Evolutionary conservation across 1,140 invertebrate species (phyloP).

Genomic region (Formica exsecta): DNA sequence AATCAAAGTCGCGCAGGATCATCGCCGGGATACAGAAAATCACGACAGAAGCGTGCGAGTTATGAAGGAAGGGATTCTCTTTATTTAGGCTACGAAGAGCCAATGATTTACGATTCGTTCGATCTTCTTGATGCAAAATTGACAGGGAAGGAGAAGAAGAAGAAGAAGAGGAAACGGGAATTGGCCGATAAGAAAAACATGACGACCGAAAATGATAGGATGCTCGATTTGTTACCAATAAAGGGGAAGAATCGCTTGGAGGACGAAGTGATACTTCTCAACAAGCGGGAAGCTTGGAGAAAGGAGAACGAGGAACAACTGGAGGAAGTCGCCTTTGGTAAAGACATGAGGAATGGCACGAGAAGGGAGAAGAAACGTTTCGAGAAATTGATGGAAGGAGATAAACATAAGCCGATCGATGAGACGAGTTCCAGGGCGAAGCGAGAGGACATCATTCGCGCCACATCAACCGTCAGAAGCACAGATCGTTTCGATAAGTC

Average conservation of each 20-base stretch:
- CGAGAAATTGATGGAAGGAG: conserved; percentile 63
- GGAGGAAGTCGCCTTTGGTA: conserved; percentile 77
- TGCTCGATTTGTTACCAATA: conserved; percentile 57
- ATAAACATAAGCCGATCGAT: conserved; percentile 34
- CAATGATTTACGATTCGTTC: conserved; percentile 64
- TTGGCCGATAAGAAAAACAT: conserved; percentile 4
- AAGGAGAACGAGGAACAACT: conserved; percentile 71
- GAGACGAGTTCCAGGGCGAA: not conserved
- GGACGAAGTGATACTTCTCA: conserved; percentile 74
- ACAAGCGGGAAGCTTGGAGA: conserved; percentile 75
- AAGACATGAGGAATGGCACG: conserved; percentile 70
- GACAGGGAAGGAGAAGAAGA: not conserved
- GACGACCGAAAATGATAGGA: not conserved
- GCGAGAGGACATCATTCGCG: conserved; percentile 7
- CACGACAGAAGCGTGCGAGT: conserved; percentile 66
- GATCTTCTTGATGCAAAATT: conserved; percentile 14
- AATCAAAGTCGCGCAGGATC: conserved; percentile 19
- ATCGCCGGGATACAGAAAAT: conserved; percentile 29
- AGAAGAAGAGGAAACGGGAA: conserved; percentile 2
- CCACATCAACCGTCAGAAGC: not conserved
- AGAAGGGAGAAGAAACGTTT: conserved; percentile 61
- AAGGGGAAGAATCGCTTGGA: conserved; percentile 69
- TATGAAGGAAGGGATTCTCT: conserved; percentile 32
- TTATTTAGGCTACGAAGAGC: conserved; percentile 69
- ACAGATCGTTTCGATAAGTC: not conserved